Conservation (phyloP, 1,140 invertebrate species). For the Drosophila cardini region DNA sequence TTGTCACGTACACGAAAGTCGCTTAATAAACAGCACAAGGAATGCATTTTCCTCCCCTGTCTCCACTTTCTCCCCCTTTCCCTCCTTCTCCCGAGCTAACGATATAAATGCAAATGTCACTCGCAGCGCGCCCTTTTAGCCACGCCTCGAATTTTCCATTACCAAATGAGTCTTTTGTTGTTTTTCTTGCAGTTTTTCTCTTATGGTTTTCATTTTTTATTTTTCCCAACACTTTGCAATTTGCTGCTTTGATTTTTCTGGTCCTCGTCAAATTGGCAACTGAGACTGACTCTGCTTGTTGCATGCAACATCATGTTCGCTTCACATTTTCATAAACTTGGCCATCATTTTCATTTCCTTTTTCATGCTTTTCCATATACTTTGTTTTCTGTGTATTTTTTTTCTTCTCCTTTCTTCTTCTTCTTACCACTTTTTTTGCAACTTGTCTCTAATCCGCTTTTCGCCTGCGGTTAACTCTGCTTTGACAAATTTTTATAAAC, state of each 20-base stretch:
- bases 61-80: neutral
- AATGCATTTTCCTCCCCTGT: neutral
- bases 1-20: conserved; percentile 54
- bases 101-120: conserved; percentile 56
- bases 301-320: conserved; percentile 33
- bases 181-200: conserved; percentile 7
- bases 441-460: conserved; percentile 47
- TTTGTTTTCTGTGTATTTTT: too few relatives aligned
- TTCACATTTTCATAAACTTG: conserved; percentile 51
- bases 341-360: conserved; percentile 35
- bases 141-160: conserved; percentile 46
- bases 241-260: conserved; percentile 34
- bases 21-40: conserved; percentile 47
- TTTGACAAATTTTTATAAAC: conserved; percentile 47
- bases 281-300: conserved; percentile 34
- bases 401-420: neutral
- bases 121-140: conserved; percentile 26
- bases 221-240: neutral
- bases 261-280: conserved; percentile 32
- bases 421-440: neutral
- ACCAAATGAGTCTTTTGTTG: conserved; percentile 42
- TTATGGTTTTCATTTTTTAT: conserved; percentile 25
- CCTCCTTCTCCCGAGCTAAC: neutral
- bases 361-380: conserved; percentile 7
- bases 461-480: conserved; percentile 41